Percentiles rank a stretch among this genome's conserved stretches.
Conservation (phyloP, 2,888 invertebrate genomes). For the Thera britannica region DNA sequence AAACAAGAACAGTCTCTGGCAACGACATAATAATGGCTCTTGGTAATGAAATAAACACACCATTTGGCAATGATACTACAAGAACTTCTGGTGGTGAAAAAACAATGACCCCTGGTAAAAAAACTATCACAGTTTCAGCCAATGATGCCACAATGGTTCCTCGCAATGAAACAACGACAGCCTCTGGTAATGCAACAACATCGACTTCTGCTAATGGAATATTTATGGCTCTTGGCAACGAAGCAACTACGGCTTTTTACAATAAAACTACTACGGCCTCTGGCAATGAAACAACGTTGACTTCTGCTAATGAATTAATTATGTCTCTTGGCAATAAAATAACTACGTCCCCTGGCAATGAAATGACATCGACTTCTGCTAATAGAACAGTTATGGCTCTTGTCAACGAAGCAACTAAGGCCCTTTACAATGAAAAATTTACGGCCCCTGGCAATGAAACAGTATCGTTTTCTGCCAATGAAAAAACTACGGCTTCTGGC, state of each 20-base stretch:
- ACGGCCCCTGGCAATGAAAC: not conserved
- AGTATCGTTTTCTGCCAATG: not conserved
- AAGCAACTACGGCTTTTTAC: not conserved
- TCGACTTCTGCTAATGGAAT: no score
- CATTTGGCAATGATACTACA: not conserved
- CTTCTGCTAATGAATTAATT: no score
- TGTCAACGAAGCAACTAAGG: not conserved
- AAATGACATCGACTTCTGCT: not conserved
- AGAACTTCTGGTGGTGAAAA: not conserved
- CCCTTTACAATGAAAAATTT: not conserved
- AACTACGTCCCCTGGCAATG: not conserved
- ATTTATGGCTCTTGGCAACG: not conserved
- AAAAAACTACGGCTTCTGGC: not conserved
- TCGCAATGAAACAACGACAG: not conserved
- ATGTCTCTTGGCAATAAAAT: not conserved
- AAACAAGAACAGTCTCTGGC: not conserved
- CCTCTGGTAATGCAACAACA: not conserved
- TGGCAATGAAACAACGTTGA: not conserved
- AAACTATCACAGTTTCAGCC: not conserved
- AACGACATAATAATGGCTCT: not conserved
- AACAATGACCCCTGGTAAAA: not conserved
- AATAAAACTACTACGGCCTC: no score
- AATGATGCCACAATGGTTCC: not conserved
- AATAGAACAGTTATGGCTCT: no score
- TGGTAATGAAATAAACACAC: conserved; percentile 1